Evolutionary conservation across 2,113 vertebrate species (phyloP).

Genomic region (Anser cygnoides): DNA sequence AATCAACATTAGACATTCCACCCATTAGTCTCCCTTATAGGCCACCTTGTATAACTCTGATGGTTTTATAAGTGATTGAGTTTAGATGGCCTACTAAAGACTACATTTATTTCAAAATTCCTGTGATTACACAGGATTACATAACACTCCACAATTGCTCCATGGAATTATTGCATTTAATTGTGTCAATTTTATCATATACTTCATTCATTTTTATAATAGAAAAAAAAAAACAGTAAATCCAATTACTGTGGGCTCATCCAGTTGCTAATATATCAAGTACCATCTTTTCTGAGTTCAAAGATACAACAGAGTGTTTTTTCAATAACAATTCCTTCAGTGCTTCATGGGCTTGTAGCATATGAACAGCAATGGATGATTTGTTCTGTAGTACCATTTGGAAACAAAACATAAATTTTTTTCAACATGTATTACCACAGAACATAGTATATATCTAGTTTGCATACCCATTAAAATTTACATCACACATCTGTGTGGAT

Average conservation of each 20-base stretch:
- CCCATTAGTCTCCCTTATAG: neutral
- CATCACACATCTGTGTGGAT: neutral
- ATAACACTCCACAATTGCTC: conserved; percentile 7
- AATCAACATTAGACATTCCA: neutral
- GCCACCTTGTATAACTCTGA: neutral
- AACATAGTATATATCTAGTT: neutral
- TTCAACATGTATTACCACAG: neutral
- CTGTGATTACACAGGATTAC: conserved; percentile 31
- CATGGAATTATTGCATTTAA: conserved; percentile 29
- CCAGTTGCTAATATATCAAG: neutral
- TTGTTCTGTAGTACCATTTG: neutral
- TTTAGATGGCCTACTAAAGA: conserved; percentile 5
- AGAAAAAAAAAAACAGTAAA: neutral
- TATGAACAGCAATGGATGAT: neutral
- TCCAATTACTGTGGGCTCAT: neutral
- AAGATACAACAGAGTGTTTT: neutral
- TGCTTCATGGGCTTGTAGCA: neutral
- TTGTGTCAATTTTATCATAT: conserved; percentile 7
- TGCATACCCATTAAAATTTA: neutral
- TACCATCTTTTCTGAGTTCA: neutral
- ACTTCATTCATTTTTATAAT: neutral
- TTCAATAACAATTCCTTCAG: neutral
- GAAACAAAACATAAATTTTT: neutral
- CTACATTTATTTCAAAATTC: conserved; percentile 41
- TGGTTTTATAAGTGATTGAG: conserved; percentile 4